Evolutionary conservation across 1,140 invertebrate species (phyloP), one percentile per base, ranked within the genome.

Genomic region (Reticulitermes speratus): DNA sequence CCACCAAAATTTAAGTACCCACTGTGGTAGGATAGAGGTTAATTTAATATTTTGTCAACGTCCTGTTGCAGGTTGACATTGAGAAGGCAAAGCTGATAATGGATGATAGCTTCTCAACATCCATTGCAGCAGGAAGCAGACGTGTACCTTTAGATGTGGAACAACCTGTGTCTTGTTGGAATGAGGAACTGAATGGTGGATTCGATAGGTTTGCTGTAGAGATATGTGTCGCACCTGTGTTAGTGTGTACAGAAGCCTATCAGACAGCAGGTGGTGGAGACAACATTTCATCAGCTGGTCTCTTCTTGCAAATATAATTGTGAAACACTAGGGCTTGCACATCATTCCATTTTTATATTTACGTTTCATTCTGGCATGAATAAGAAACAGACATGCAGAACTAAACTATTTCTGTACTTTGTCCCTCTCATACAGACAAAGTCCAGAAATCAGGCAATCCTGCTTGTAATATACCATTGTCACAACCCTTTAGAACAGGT

Each of bases 251-350:
- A 0, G 92, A 96, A 88, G 96, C 96, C 5, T 93, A 94, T 82
- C 94, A 97, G 88, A 97, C 97, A 25, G 96, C 95, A 0, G 97
- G 97, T 1, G 96, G 96, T 23, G 97, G 97, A 3, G 97, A 98
- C 90, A 98, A 97, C 89, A 96, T 98, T 86, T 97, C 96, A 2
- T 96, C 96, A 55, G 96, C 96, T 16, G 96, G 96, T 32, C 90
- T 97, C 9, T 94, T 96, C 48, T 92, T 96, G 55, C 96, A 97
- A 90, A 93, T 97, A 84, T 94, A 91, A 90, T 30, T 11, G 25
- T 75, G 25, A 30, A 75, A 30, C 8, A 75, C 6, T 30, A 75
- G n/a, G n/a, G n/a, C 52, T 88, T 90, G 44, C 8, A 48, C 25
- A 84, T 65, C 59, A 83, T 52, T 45, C 45, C 45, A 23, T 52